Percentiles rank a stretch among this genome's conserved stretches.
These are phyloP conservation scores for Melanaphis sacchari DNA, from an alignment of 1,140 invertebrate genomes.

Conservation along the genomic window DNA sequence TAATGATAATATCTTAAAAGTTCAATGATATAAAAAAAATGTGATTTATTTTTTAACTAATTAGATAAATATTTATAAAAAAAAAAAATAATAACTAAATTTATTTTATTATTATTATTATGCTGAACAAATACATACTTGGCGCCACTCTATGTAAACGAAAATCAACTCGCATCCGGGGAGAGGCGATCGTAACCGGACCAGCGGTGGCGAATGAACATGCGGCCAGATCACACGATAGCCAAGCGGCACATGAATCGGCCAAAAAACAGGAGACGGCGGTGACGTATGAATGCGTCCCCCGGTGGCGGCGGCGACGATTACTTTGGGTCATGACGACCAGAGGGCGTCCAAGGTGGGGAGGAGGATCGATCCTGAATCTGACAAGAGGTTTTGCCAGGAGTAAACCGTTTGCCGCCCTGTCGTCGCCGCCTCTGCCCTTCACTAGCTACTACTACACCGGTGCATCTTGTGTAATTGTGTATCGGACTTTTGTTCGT, in stretches of 20 bases:
- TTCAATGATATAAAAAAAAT: no score
- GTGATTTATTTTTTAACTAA: no score
- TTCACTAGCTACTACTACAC: not conserved
- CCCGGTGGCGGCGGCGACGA: constrained; percentile 33
- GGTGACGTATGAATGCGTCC: constrained; percentile 34
- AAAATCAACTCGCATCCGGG: not conserved
- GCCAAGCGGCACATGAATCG: constrained; percentile 54
- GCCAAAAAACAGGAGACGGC: constrained; percentile 17
- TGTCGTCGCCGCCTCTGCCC: not conserved
- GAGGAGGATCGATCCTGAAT: constrained; percentile 54
- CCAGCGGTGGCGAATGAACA: constrained; percentile 38
- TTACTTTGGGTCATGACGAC: constrained; percentile 57
- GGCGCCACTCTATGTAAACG: not conserved
- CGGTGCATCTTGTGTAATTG: not conserved
- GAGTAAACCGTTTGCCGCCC: constrained; percentile 31
- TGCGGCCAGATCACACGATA: constrained; percentile 48
- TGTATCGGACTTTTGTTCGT: not conserved
- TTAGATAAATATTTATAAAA: no score
- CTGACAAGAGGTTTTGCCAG: constrained; percentile 50
- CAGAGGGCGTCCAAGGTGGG: constrained; percentile 50
- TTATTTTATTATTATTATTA: no score
- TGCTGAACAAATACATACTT: not conserved
- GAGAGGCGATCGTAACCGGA: not conserved
- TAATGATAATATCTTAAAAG: no score
- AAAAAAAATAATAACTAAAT: no score